A percentile compares a stretch with the other conserved stretches of the same genome.
phyloP scores from a whole-genome alignment of 2,797 vertebrate genomes.

The Cirrhinus molitorella region DNA sequence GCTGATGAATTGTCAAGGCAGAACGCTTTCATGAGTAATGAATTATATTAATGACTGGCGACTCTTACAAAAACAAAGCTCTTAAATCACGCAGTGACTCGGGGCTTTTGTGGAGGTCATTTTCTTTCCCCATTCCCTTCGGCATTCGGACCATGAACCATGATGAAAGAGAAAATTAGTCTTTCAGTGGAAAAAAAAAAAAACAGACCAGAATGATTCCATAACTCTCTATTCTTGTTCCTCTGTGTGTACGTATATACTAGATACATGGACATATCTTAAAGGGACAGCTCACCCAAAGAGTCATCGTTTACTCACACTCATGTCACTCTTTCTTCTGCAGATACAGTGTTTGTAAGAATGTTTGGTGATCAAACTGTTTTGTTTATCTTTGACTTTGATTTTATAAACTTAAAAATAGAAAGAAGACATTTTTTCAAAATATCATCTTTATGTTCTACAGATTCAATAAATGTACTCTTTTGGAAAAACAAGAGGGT shows the following conservation, averaged over 20 bases:
- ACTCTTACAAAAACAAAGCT: conserved; percentile 80
- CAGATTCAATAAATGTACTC: not conserved
- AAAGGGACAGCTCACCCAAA: not conserved
- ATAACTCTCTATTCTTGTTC: not conserved
- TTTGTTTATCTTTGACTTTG: not conserved
- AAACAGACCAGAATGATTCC: conserved; percentile 6
- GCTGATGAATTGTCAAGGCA: conserved; percentile 83
- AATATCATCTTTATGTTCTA: not conserved
- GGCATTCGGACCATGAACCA: conserved; percentile 69
- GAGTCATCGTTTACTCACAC: not conserved
- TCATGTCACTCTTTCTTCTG: not conserved
- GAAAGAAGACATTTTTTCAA: no score
- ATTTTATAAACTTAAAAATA: not conserved
- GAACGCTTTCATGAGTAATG: conserved; percentile 78
- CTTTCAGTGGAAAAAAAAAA: conserved; percentile 37
- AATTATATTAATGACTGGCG: conserved; percentile 82
- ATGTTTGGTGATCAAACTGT: not conserved
- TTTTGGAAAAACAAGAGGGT: not conserved
- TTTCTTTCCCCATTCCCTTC: conserved; percentile 58
- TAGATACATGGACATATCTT: not conserved
- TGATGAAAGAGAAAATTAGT: conserved; percentile 58
- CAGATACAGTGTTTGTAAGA: not conserved
- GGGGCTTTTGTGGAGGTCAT: conserved; percentile 67
- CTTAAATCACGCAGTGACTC: conserved; percentile 78
- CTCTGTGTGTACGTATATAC: not conserved